These are phyloP conservation scores for Centruroides sculpturatus DNA, from an alignment of 1,140 invertebrate species.

Conservation along the genomic window DNA sequence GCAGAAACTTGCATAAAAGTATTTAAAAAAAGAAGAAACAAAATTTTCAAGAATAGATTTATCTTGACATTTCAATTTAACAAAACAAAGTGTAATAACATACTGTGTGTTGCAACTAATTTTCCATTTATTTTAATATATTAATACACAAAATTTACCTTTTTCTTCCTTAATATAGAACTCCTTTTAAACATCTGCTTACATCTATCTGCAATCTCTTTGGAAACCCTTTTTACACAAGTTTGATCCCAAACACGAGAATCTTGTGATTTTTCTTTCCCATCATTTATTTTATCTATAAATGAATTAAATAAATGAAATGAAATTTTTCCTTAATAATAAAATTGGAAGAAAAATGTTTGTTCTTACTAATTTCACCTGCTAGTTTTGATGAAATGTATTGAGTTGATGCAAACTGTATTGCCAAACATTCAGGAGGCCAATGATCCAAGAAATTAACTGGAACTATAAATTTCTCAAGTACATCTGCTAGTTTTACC, in stretches of 20 bases:
- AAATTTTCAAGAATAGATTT: too few species aligned
- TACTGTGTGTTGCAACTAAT: too few species aligned
- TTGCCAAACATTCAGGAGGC: conserved; percentile 34
- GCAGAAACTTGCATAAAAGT: too few species aligned
- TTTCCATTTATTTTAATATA: too few species aligned
- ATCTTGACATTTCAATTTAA: too few species aligned
- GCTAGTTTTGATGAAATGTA: conserved; percentile 20
- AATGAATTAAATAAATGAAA: not conserved
- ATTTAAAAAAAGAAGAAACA: too few species aligned
- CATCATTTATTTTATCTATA: conserved; percentile 1
- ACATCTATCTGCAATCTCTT: conserved; percentile 7
- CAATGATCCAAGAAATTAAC: conserved; percentile 31
- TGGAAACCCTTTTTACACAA: conserved; percentile 5
- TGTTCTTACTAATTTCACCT: not conserved
- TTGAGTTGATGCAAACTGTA: conserved; percentile 35
- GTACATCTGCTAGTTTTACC: conserved; percentile 35
- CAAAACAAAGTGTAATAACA: too few species aligned
- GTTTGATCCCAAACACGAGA: conserved; percentile 4
- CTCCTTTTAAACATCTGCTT: not conserved
- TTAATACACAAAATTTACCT: not conserved
- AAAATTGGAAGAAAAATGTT: too few species aligned
- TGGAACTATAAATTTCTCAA: conserved; percentile 33
- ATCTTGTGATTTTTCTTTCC: conserved; percentile 7
- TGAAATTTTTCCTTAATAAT: too few species aligned
- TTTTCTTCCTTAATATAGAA: too few species aligned